Conservation (phyloP, 2,888 invertebrate species). For the Dryobotodes eremita region DNA sequence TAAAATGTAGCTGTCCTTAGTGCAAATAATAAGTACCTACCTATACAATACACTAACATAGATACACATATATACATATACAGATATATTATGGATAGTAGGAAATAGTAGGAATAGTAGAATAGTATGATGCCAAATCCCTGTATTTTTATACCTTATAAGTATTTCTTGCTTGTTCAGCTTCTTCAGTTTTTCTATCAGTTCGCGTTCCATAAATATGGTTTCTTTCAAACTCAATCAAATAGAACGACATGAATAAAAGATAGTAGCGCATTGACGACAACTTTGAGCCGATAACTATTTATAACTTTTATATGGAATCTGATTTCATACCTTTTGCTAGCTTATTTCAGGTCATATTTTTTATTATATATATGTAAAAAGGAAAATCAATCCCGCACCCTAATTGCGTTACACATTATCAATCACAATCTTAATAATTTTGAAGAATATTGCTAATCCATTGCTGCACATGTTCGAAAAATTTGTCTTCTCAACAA, state of each 20-base stretch:
- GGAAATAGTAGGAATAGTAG: too few relatives aligned
- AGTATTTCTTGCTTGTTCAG: slow-evolving; percentile 7
- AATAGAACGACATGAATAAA: background rate
- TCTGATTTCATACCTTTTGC: background rate
- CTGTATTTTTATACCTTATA: background rate
- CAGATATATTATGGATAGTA: too few relatives aligned
- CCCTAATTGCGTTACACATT: too few relatives aligned
- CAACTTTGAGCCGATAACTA: background rate
- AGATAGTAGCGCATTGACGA: too few relatives aligned
- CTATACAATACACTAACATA: too few relatives aligned
- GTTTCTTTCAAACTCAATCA: slow-evolving; percentile 33
- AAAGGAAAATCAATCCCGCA: background rate
- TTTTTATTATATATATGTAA: background rate
- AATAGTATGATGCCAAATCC: background rate
- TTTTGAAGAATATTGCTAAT: too few relatives aligned
- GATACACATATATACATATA: too few relatives aligned
- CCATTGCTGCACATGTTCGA: too few relatives aligned
- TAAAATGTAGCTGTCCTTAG: too few relatives aligned
- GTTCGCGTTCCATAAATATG: slow-evolving; percentile 3
- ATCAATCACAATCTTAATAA: too few relatives aligned
- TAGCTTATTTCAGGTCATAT: background rate
- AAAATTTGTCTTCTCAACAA: too few relatives aligned
- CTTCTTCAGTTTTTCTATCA: background rate
- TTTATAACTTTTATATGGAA: background rate
- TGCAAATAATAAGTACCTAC: too few relatives aligned